Conservation (phyloP, 2,797 vertebrate genomes). For the Xenops minutus region DNA sequence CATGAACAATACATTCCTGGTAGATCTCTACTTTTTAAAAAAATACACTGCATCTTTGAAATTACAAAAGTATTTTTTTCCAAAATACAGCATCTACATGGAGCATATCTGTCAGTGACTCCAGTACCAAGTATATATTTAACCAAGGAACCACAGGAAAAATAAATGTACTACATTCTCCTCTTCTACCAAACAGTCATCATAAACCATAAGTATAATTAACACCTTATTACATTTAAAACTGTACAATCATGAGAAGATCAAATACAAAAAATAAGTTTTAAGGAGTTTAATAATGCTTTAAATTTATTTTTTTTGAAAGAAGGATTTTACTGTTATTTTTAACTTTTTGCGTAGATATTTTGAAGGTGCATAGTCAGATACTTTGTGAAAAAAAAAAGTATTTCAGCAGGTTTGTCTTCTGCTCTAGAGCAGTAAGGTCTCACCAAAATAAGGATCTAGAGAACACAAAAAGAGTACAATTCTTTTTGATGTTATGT, state of each 20-base stretch:
- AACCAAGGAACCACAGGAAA: conserved; percentile 1
- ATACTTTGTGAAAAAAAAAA: background rate
- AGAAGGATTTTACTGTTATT: background rate
- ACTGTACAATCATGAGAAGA: background rate
- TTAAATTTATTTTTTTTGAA: background rate
- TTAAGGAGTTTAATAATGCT: background rate
- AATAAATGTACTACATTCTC: background rate
- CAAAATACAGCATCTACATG: background rate
- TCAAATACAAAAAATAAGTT: background rate
- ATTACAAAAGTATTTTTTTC: background rate
- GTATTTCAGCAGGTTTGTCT: background rate
- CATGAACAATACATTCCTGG: background rate
- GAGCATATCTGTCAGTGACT: background rate
- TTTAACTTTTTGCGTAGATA: background rate
- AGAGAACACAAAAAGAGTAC: background rate
- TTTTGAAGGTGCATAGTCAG: background rate
- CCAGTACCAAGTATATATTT: background rate
- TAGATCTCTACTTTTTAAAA: background rate
- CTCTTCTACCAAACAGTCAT: background rate
- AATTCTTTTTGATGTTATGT: background rate
- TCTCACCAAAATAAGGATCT: background rate
- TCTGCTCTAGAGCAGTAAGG: background rate
- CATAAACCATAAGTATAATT: background rate
- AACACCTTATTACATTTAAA: background rate
- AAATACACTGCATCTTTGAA: background rate